Conservation (phyloP, 53 echinoderm and acorn worm species). For the Pentamera pediparva region DNA sequence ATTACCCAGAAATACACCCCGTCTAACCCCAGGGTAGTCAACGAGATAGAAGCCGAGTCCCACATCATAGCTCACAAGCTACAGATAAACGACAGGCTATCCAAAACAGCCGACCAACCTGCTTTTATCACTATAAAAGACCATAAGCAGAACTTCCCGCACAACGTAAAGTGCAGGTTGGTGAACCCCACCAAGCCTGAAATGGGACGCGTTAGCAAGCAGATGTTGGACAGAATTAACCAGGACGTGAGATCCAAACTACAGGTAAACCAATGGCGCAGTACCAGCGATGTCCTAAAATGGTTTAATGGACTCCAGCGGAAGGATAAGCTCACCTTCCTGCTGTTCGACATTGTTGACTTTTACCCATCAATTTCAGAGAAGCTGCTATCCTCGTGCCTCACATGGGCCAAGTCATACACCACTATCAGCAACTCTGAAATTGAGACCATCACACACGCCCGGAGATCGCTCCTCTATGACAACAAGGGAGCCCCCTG, state of each 20-base stretch:
- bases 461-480: too few relatives aligned
- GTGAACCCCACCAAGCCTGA: slow-evolving; percentile 41
- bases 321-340: slow-evolving; percentile 14
- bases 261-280: slow-evolving; percentile 22
- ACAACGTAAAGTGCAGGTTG: slow-evolving; percentile 23
- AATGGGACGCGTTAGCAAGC: slow-evolving; percentile 25
- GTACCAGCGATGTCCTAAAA: slow-evolving; percentile 8
- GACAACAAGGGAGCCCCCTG: not conserved
- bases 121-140: slow-evolving; percentile 24
- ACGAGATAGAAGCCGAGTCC: slow-evolving; percentile 1
- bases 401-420: slow-evolving; percentile 33
- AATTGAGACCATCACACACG: slow-evolving; percentile 13
- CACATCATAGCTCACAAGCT: slow-evolving; percentile 12
- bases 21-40: too few relatives aligned
- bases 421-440: slow-evolving; percentile 18
- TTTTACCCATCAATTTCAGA: not conserved
- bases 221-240: slow-evolving; percentile 19
- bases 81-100: slow-evolving; percentile 12
- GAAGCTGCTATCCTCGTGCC: not conserved
- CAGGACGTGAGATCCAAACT: not conserved
- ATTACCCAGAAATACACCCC: too few relatives aligned
- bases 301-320: slow-evolving; percentile 27
- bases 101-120: not conserved
- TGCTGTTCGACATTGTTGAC: too few relatives aligned
- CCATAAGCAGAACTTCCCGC: slow-evolving; percentile 30